Evolutionary conservation across 2,113 vertebrate genomes (phyloP).

Genomic region (Mus pahari): DNA sequence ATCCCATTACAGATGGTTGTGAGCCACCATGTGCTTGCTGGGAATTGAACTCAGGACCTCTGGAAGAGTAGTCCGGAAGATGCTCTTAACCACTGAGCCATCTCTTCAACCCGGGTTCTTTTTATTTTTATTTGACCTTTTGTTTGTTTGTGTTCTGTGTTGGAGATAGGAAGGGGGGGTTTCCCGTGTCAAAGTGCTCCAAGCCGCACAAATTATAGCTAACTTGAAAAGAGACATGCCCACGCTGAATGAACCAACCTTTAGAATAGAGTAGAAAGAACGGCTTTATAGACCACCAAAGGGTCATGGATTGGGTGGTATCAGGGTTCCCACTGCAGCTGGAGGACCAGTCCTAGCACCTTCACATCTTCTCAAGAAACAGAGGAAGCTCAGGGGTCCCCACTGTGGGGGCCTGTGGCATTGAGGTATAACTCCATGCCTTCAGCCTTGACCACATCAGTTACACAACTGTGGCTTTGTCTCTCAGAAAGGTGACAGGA

Average conservation of each 20-base stretch:
- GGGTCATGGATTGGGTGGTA: too few relatives aligned
- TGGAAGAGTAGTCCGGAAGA: too few relatives aligned
- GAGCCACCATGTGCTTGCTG: too few relatives aligned
- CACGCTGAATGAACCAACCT: not conserved
- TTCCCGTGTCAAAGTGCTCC: not conserved
- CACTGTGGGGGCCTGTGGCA: accelerated
- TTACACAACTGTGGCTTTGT: not conserved
- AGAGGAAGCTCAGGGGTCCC: not conserved
- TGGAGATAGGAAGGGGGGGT: not conserved
- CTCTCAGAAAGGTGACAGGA: not conserved
- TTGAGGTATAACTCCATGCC: too few relatives aligned
- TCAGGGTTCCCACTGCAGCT: too few relatives aligned
- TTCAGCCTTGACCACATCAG: not conserved
- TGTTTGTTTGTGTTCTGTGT: not conserved
- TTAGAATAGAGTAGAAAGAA: not conserved
- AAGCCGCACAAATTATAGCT: not conserved
- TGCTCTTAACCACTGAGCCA: too few relatives aligned
- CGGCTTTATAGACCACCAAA: not conserved
- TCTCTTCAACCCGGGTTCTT: not conserved
- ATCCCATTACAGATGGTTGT: too few relatives aligned
- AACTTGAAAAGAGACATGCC: too few relatives aligned
- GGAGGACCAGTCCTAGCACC: not conserved
- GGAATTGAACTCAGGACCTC: too few relatives aligned
- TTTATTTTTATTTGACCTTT: not conserved
- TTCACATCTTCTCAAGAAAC: too few relatives aligned